Evolutionary conservation across 2,888 invertebrate species (phyloP).

Genomic region (Lysandra bellargus): DNA sequence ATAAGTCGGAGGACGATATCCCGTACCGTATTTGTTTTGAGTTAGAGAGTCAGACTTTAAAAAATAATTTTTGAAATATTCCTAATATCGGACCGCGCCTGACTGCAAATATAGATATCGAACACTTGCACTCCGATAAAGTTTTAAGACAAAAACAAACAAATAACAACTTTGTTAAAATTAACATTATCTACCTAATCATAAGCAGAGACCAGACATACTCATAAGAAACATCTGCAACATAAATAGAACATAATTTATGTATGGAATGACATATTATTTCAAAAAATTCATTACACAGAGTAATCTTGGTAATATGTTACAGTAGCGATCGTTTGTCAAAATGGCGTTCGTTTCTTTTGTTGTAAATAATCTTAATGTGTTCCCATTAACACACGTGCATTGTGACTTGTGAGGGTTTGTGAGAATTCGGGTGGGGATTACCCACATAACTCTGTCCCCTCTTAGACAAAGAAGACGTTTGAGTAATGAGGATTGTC

Average conservation of each 20-base stretch:
- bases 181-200: not conserved
- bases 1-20: too few relatives aligned
- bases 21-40: not conserved
- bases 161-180: not conserved
- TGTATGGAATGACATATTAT: not conserved
- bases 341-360: conserved; percentile 54
- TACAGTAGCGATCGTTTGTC: conserved; percentile 54
- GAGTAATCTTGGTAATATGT: conserved; percentile 42
- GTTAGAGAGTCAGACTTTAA: too few relatives aligned
- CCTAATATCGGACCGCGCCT: too few relatives aligned
- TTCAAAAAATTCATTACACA: conserved; percentile 37
- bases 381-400: conserved; percentile 67
- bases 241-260: not conserved
- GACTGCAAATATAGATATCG: too few relatives aligned
- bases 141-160: not conserved
- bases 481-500: conserved; percentile 61
- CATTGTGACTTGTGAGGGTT: conserved; percentile 60
- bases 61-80: too few relatives aligned
- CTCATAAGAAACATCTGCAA: not conserved
- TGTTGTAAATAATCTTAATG: conserved; percentile 70
- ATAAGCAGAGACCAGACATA: too few relatives aligned
- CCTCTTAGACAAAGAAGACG: conserved; percentile 67
- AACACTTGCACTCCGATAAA: too few relatives aligned
- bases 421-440: conserved; percentile 60
- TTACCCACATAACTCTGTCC: conserved; percentile 58